A percentile compares a stretch with the other conserved stretches of the same genome.
These are phyloP conservation scores for Halocynthia roretzi DNA, from an alignment of 23 tunicate genomes.

Conservation along the genomic window DNA sequence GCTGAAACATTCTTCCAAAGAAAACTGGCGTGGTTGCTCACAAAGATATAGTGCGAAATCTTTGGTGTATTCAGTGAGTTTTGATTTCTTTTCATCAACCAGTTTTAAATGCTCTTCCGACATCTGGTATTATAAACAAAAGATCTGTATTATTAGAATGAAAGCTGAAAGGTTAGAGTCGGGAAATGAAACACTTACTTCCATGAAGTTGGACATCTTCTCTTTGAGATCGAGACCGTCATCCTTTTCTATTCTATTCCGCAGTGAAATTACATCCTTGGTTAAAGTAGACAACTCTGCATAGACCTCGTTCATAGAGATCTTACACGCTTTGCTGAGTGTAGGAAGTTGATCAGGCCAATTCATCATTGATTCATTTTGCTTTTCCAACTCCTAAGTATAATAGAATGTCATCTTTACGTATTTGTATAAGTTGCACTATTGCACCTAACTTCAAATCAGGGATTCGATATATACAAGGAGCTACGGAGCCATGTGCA, in stretches of 20 bases:
- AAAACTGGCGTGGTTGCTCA: constrained; percentile 51
- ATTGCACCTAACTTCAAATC: too few species aligned
- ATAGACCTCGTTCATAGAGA: constrained; percentile 51
- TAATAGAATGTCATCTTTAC: too few species aligned
- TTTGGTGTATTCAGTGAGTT: constrained; percentile 14
- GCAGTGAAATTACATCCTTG: constrained; percentile 30
- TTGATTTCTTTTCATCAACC: constrained; percentile 15
- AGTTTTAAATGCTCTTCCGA: constrained; percentile 2
- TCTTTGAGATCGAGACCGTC: constrained; percentile 54
- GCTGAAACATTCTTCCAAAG: constrained; percentile 57
- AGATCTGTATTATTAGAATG: not conserved
- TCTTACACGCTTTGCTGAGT: constrained; percentile 48
- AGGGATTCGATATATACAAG: too few species aligned
- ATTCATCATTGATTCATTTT: constrained; percentile 45
- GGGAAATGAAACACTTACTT: constrained; percentile 33
- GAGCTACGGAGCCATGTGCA: too few species aligned
- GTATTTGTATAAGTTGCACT: too few species aligned
- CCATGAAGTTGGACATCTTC: constrained; percentile 41
- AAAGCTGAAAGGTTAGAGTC: not conserved
- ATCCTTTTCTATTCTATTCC: constrained; percentile 29
- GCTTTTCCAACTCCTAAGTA: constrained; percentile 64
- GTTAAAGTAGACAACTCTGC: constrained; percentile 31
- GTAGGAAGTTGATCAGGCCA: constrained; percentile 65
- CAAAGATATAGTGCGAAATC: constrained; percentile 77
- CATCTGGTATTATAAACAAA: not conserved